Evolutionary conservation across 2,888 invertebrate species (phyloP).

Genomic region (Chalcosyrphus nemorum): DNA sequence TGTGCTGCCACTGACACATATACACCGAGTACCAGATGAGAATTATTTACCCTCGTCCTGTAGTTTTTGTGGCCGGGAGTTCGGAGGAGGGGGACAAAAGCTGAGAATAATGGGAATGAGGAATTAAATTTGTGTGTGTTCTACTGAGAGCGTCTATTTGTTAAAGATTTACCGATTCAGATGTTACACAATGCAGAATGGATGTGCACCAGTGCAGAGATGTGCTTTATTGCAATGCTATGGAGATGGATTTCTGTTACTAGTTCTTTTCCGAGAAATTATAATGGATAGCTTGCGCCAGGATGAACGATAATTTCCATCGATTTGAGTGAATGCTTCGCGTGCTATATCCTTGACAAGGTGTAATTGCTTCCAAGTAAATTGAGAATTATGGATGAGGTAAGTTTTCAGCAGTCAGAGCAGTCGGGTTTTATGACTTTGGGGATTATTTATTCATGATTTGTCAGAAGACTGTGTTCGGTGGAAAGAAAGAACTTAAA

Average conservation of each 20-base stretch:
- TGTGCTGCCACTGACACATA: slow-evolving; percentile 2
- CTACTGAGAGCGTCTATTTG: slow-evolving; percentile 54
- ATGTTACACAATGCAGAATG: slow-evolving; percentile 41
- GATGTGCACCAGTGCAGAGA: slow-evolving; percentile 35
- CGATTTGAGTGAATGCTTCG: neutral
- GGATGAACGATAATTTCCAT: neutral
- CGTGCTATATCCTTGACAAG: neutral
- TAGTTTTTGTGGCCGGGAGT: slow-evolving; percentile 12
- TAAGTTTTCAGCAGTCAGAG: no score
- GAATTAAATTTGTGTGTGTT: slow-evolving; percentile 45
- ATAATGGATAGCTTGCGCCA: neutral
- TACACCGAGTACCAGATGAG: slow-evolving; percentile 38
- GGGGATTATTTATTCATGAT: neutral
- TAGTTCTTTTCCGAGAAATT: neutral
- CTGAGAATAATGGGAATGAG: slow-evolving; percentile 56
- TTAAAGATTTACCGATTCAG: slow-evolving; percentile 62
- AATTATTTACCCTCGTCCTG: slow-evolving; percentile 34
- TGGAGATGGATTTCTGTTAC: slow-evolving; percentile 1
- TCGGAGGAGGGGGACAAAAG: slow-evolving; percentile 23
- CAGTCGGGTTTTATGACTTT: neutral
- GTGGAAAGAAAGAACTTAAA: no score
- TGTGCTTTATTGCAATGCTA: slow-evolving; percentile 53
- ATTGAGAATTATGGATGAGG: neutral
- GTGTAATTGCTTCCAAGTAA: neutral
- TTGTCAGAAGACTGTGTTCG: no score